A percentile compares a stretch with the other conserved stretches of the same genome.
These are phyloP conservation scores for Corvus moneduloides DNA, from an alignment of 2,113 vertebrate species.

Conservation along the genomic window DNA sequence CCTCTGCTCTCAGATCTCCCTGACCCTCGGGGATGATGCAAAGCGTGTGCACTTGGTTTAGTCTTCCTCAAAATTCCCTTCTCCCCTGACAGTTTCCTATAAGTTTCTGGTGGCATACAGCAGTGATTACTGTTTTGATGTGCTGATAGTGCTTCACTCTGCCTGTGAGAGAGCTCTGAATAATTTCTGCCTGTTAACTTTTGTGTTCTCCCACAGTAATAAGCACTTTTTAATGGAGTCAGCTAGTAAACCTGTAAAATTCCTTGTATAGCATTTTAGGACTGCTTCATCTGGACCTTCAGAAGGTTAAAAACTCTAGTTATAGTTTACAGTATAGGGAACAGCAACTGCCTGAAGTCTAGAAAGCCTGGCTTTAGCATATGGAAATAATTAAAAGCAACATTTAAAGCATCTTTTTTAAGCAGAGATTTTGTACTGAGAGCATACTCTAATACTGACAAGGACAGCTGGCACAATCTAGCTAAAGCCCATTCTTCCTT, in stretches of 20 bases:
- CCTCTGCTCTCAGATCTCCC: background rate
- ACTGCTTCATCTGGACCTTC: background rate
- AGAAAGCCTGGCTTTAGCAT: background rate
- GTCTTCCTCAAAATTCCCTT: background rate
- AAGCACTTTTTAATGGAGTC: background rate
- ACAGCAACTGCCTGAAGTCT: background rate
- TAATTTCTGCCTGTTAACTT: background rate
- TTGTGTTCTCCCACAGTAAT: background rate
- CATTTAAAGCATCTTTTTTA: background rate
- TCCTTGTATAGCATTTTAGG: background rate
- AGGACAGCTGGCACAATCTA: background rate
- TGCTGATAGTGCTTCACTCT: background rate
- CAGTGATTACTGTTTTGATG: background rate
- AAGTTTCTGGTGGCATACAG: background rate
- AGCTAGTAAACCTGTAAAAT: background rate
- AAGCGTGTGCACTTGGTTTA: background rate
- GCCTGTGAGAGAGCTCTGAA: background rate
- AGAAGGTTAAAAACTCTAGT: background rate
- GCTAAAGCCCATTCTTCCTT: background rate
- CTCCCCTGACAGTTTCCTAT: background rate
- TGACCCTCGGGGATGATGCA: background rate
- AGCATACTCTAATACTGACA: background rate
- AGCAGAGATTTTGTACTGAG: background rate
- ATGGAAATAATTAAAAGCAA: background rate
- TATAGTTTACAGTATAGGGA: background rate